Evolutionary conservation across 2,797 vertebrate species (phyloP), one percentile per base, ranked within the genome.

Genomic region (Hyperoplus lanceolatus): DNA sequence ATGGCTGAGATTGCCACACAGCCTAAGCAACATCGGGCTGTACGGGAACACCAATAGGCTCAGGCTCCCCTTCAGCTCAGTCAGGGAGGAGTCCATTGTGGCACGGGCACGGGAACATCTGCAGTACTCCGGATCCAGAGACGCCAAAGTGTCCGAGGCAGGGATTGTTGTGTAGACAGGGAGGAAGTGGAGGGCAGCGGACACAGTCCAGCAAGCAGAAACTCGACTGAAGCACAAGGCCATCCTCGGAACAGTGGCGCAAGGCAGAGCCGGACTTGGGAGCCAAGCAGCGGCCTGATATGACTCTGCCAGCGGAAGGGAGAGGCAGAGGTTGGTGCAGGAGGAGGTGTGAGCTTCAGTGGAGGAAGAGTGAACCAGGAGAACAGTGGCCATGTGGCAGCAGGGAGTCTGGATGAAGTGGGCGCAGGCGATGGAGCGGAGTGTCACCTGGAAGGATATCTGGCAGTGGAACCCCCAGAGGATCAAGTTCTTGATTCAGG

Each of bases 21-120:
- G 68, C 50, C 48, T 82, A 4, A 51, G 79, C 14, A 50, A 12
- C 46, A 18, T 18, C n/a, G 50, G 41, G 4, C 55, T 81, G 12
- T 55, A 60, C 16, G n/a, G 57, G 21, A 76, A 50, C 18, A 68
- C 4, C 62, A 77, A 55, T 6, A 72, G 57, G 43, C 36, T 77
- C 45, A 68, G 63, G 36, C 57, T 63, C 13, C 36, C 46, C 0
- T 64, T 69, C 7, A 64, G 63, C 16, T 50, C 56, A 6, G 29
- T 69, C 41, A 73, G 38, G 8, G 53, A 70, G 41, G 43, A 78
- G n/a, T 75, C 73, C 58, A 69, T 72, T 1, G 50, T 73, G 15
- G 12, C 63, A 60, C 1, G 6, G n/a, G n/a, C 54, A 59, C 1
- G 5, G 29, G 66, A 75, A 75, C 59, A 75, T 39, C 41, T 71